Base-by-base conservation (phyloP, 2,888 invertebrate species). In the Emmelina monodactyla region DNA sequence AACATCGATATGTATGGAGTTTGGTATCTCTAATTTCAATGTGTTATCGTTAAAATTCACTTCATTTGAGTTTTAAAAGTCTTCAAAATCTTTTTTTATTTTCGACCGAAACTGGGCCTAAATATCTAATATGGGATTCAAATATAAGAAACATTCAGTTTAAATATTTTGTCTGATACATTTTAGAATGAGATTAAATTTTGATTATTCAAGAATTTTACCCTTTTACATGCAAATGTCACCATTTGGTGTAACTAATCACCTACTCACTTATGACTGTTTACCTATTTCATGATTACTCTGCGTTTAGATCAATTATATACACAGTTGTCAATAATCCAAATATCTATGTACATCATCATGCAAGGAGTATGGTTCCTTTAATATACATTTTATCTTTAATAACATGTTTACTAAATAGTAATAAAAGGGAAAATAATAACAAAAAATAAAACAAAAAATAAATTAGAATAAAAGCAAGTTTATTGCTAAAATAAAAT, bases 361-460 rank as follows among this genome's bases (percentile, higher is more conserved):
- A 66, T 80, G 80, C 80, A 80, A 81, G 81, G 80, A 80, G 71
- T 81, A 58, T 51, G 80, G 80, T 81, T 80, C 81, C 80, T 66
- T 63, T 59, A 41, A 47, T 72, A 68, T 75, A 49, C 78, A 78
- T 72, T 48, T 57, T 49, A 35, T 22, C 35, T 22, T 52, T 49
- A 46, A 55, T 46, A 48, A 57, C 57, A 51, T 41, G 46, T 44
- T 58, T 64, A 44, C 37, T 53, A 54, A 55, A 53, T 45, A 50
- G 47, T 45, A 51, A 56, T 49, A 42, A 52, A 59, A 55, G 53
- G 51, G 47, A 44, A 45, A 50, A 58, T 53, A 51, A 53, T 51
- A 56, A n/a, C n/a, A 60, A 51, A 61, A 62, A 70, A 71, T 62
- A 59, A 67, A 72, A 73, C 51, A 49, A 50, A 60, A 62, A 45